Base-by-base conservation (phyloP, 2,888 invertebrate genomes). In the Myathropa florea region DNA sequence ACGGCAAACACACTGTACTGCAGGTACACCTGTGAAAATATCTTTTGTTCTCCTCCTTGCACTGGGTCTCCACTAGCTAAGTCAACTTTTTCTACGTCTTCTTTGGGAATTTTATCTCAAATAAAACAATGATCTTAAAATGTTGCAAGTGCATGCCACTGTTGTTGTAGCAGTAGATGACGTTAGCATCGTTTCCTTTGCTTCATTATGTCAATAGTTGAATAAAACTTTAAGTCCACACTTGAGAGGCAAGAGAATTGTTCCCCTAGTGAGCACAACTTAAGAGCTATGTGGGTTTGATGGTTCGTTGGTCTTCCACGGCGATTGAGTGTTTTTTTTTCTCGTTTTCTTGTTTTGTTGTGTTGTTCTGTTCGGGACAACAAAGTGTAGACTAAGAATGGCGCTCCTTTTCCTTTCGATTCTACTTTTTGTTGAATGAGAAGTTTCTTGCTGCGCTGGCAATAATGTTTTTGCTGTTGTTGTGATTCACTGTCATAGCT, bases 171-270 rank as follows among this genome's bases (percentile, higher is more conserved):
- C 68, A 33, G n/a, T 23, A 67, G 33, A 33, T 12, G 33, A 77
- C 63, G 53, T 61, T 55, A 53, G 46, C 71, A 53, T 14, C 39
- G 53, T 64, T 71, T 78, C 55, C 67, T 72, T 78, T 83, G 65
- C 78, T 78, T 83, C 79, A 68, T 83, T 83, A 75, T 83, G 79
- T 83, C 83, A 83, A 73, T 79, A 83, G 79, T 75, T 79, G 83
- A 83, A 83, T 70, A 70, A 79, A 83, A 83, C 83, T 79, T 83
- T 79, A 64, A 83, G 73, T 68, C 63, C 59, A 57, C 73, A 83
- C 72, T 78, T 67, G 83, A 67, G 78, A 63, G 72, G 70, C 64
- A 28, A 18, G 71, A 61, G 28, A 24, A 77, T 67, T 77, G 71
- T 72, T 77, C 61, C 64, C 60, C 39, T n/a, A 67, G 39, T 70